Evolutionary conservation across 53 echinoderm and acorn worm genomes (phyloP).

Genomic region (Echinarachnius parma): DNA sequence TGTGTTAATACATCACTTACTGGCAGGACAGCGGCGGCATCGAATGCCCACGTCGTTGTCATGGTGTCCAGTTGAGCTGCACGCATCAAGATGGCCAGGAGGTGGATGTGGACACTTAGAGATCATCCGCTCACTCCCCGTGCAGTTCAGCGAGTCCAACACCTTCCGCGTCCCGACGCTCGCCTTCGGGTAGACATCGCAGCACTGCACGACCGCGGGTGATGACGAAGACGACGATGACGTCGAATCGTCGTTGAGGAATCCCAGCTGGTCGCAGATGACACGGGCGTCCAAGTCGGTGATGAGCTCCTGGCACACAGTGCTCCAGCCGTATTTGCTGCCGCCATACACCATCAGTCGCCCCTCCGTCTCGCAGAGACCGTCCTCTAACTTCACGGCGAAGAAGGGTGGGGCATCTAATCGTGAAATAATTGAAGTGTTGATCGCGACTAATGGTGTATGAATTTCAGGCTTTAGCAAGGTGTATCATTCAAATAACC

Average conservation of each 20-base stretch:
- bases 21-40: background rate
- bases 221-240: no score
- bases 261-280: slow-evolving; percentile 20
- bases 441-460: no score
- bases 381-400: background rate
- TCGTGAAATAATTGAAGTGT: no score
- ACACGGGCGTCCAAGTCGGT: slow-evolving; percentile 21
- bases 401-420: background rate
- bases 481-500: no score
- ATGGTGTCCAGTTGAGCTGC: slow-evolving; percentile 6
- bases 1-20: background rate
- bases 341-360: slow-evolving; percentile 12
- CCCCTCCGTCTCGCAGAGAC: slow-evolving; percentile 11
- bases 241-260: background rate
- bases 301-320: slow-evolving; percentile 15
- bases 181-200: slow-evolving; percentile 3
- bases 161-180: background rate
- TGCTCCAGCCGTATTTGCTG: slow-evolving; percentile 1
- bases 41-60: slow-evolving; percentile 27
- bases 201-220: slow-evolving; percentile 16
- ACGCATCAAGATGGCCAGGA: background rate
- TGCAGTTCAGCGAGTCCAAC: slow-evolving; percentile 21
- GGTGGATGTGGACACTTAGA: slow-evolving; percentile 11
- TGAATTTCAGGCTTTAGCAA: no score
- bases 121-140: slow-evolving; percentile 13